Base-by-base conservation (phyloP, 2,888 invertebrate genomes). In the Pachydiplax longipennis region DNA sequence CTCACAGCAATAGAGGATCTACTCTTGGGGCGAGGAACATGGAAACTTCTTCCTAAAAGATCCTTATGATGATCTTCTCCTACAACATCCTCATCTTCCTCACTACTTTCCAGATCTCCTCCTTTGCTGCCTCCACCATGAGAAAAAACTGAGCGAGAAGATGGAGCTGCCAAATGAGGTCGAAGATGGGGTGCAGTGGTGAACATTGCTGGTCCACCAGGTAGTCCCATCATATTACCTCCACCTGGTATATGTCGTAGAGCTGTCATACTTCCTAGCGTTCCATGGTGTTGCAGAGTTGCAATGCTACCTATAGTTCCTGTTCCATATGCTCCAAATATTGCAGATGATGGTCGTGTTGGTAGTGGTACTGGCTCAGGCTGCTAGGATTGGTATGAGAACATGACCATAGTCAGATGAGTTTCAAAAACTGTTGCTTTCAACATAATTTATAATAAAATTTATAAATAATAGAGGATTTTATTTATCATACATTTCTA, bases 1-100 rank as follows among this genome's bases (percentile, higher is more conserved):
- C 95, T 94, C 93, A 96, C 96, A 91, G 96, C 95, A 92, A 96
- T 94, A 81, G 96, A 96, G 91, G 95, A 95, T 91, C 98, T 95
- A 91, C 97, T 97, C 94, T 97, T 97, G 35, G 98, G 98, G 91
- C 98, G 94, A 0, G 98, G 97, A 91, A 97, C 97, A 92, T 97
- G 96, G 93, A 96, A 97, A 92, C 95, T 96, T 92, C 96, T 95
- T 15, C 96, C 96, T 80, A 98, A 94, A 80, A 98, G 94, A 93
- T 97, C 97, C 53, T 40, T 61, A 37, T 91, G 58, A 44, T 87
- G 87, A 61, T 87, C 87, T 31, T 87, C 87, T 22, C 87, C 87
- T 0, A 97, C 96, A 92, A 97, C 95, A 93, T 98, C 98, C 93
- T 97, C 96, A 91, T 95, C 95, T 92, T 94, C 92, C 93, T 94